Conservation (phyloP, 1,140 invertebrate species). For the Macrosteles quadrilineatus region DNA sequence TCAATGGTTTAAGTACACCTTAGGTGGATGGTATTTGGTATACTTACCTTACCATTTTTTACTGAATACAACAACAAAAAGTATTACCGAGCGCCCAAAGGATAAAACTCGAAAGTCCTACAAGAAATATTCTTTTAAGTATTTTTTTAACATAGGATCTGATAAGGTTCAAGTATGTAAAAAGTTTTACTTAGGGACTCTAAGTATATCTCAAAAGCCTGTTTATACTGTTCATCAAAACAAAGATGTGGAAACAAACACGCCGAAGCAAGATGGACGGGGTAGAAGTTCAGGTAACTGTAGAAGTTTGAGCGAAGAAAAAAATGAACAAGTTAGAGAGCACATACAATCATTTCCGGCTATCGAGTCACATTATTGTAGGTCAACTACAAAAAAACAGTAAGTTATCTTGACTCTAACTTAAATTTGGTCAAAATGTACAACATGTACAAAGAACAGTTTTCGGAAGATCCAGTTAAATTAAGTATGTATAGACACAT, state of each 20-base stretch:
- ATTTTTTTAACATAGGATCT: constrained; percentile 16
- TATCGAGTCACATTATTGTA: constrained; percentile 34
- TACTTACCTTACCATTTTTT: constrained; percentile 25
- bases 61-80: constrained; percentile 15
- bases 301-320: constrained; percentile 2
- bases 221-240: constrained; percentile 30
- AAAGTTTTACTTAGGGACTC: constrained; percentile 34
- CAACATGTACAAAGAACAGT: constrained; percentile 34
- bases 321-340: constrained; percentile 12
- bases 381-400: constrained; percentile 30
- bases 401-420: constrained; percentile 31
- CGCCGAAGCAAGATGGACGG: constrained; percentile 19
- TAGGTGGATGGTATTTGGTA: too few relatives aligned
- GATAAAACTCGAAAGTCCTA: constrained; percentile 24
- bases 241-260: constrained; percentile 25
- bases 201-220: constrained; percentile 31
- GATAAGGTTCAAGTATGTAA: constrained; percentile 29
- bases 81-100: constrained; percentile 20
- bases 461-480: constrained; percentile 31
- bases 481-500: constrained; percentile 36
- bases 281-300: constrained; percentile 19
- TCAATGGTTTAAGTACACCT: too few relatives aligned
- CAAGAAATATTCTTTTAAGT: constrained; percentile 27
- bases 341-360: constrained; percentile 35
- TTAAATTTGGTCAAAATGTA: constrained; percentile 37